Evolutionary conservation across 1,140 invertebrate genomes (phyloP).

Genomic region (Ditylenchus dipsaci): DNA sequence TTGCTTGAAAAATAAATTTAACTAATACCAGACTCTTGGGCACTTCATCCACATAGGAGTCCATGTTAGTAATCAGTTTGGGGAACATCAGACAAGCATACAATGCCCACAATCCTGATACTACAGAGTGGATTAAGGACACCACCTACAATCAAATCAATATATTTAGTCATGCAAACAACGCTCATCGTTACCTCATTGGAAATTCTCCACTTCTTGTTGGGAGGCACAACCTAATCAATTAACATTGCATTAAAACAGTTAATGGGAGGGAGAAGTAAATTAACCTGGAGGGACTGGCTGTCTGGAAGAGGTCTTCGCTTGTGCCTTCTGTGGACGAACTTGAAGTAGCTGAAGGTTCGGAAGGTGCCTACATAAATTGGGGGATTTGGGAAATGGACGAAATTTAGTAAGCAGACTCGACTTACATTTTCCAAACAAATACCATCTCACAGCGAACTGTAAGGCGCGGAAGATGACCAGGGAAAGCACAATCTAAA

Average conservation of each 20-base stretch:
- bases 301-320: constrained; percentile 22
- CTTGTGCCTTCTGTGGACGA: constrained; percentile 4
- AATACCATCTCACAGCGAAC: constrained; percentile 40
- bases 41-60: constrained; percentile 26
- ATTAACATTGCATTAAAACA: background rate
- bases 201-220: constrained; percentile 58
- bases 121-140: constrained; percentile 53
- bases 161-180: no score
- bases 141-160: constrained; percentile 17
- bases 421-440: constrained; percentile 35
- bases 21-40: constrained; percentile 29
- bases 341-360: constrained; percentile 45
- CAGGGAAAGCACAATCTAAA: background rate
- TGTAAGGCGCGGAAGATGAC: constrained; percentile 14
- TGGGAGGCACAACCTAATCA: constrained; percentile 51
- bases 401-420: no score
- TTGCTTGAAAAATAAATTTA: background rate
- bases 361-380: constrained; percentile 17
- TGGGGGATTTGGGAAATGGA: no score
- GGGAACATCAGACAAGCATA: constrained; percentile 33
- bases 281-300: constrained; percentile 12
- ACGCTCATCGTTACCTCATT: no score
- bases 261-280: no score
- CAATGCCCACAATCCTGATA: constrained; percentile 50
- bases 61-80: constrained; percentile 36